Base-by-base conservation (phyloP, 1,140 invertebrate genomes). In the Steinernema khuongi region DNA sequence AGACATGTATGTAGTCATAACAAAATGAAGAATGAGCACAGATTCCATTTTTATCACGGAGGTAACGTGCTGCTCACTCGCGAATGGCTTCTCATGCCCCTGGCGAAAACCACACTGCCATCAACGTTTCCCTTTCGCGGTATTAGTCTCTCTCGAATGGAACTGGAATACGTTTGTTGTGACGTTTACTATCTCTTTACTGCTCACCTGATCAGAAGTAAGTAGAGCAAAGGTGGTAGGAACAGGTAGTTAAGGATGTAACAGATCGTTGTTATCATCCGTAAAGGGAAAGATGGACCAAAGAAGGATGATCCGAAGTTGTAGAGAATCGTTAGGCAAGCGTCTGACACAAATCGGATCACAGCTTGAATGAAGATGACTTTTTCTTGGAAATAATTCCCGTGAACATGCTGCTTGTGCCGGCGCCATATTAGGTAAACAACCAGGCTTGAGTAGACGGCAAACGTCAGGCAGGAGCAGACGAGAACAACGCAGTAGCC, bases 191-290 rank as follows among this genome's bases (percentile, higher is more conserved):
- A n/a, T n/a, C n/a, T n/a, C n/a, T n/a, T n/a, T n/a, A 4, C 26
- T 60, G 7, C 19, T 17, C 26, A 60, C 50, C 50, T 7, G 19
- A n/a, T 60, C 50, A 60, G 14, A 7, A 60, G 19, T n/a, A 60
- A 4, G 26, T 60, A 60, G 11, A 60, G 50, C 50, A 60, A 22
- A 11, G 19, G 7, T n/a, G 50, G 50, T 22, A 60, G 26, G 26
- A 60, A 60, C 22, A 60, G 26, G 50, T 60, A 60, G 22, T 60
- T 60, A 4, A 60, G 50, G 26, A 60, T 60, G 22, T 60, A 60
- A 22, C 50, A 60, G 26, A 60, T 22, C 14, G 7, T 17, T 14
- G 50, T 60, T 60, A 26, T 22, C 4, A 60, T 60, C 22, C 26
- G 14, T 4, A 60, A 22, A 17, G 2, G 7, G 22, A n/a, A 14